Evolutionary conservation across 2,113 vertebrate species (phyloP), one percentile per base, ranked within the genome.

Genomic region (Burhinus bistriatus): DNA sequence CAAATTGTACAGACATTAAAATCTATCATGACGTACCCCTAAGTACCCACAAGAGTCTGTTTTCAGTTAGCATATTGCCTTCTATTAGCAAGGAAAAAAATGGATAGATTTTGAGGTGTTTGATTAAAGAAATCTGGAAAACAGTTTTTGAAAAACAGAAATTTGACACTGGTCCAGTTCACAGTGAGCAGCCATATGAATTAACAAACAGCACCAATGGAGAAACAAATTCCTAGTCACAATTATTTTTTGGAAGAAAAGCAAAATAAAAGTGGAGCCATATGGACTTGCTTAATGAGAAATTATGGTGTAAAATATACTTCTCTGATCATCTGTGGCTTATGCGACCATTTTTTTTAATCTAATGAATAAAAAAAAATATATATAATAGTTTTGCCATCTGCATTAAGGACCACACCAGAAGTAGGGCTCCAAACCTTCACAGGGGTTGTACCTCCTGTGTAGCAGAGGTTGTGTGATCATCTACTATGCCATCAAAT

Each of bases 261-360:
- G 20, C 86, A 92, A 84, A 93, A 59, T 69, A 55, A 76, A 96
- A 88, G 47, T 76, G 36, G 57, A 89, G 87, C 78, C 95, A 96
- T 96, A 97, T 95, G 95, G 95, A 83, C 84, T 72, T 71, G 23
- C 77, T 84, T 97, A 97, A 94, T 94, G 90, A 95, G 78, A 96
- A 92, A 86, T 95, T 93, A 83, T 86, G 59, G 36, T 75, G 55
- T 73, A 81, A 95, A 75, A 86, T 93, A 93, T 51, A 62, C 8
- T 84, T 81, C 61, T 96, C 64, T 93, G 57, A 62, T 92, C 91
- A 92, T 91, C 82, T 80, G 34, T 86, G n/a, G 23, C 29, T 94
- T 94, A 68, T 79, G 59, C 91, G 81, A 80, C 54, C 44, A 61
- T 83, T 78, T 71, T 81, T 78, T 64, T 68, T 30, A 62, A 58